Evolutionary conservation across 2,113 vertebrate species (phyloP), one percentile per base, ranked within the genome.

Genomic region (Rhinolophus ferrumequinum): DNA sequence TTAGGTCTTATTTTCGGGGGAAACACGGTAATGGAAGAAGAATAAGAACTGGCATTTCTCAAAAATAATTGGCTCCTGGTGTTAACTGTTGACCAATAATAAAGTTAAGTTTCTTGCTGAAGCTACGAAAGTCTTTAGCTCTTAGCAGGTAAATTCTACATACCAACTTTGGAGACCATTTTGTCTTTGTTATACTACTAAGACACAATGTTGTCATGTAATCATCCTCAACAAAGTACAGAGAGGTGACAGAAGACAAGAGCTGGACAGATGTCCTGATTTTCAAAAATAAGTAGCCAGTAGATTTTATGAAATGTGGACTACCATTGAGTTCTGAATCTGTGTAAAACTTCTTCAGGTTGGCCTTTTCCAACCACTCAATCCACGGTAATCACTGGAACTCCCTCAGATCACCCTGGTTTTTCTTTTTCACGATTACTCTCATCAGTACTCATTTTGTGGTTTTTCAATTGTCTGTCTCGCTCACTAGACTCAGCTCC

Each of bases 41-140:
- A 84, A 50, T 88, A 93, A 84, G 70, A 90, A 62, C 26, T 28
- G 41, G 28, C 33, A 84, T 77, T 84, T 60, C 77, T 92, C 89
- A 52, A 77, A 93, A 93, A 67, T 60, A 83, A 60, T 28, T 54
- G 41, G 21, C 28, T 93, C 21, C 38, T 69, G 28, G 19, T 87
- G 12, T 87, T 35, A 70, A 72, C 64, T 52, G 15, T 15, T 38
- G 52, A 73, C 52, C 67, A 33, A 3, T 72, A 38, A 35, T 41
- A 6, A 70, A 84, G 73, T 41, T 26, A 82, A 28, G 11, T 41
- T 90, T 90, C 92, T 90, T 81, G 75, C 35, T 50, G 44, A 80
- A 82, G 35, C n/a, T 82, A 35, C 33, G 14, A 52, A 93, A 62
- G 47, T 47, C 47, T 66, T 88, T 50, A 93, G 22, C 41, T 75